phyloP scores from a whole-genome alignment of 1,140 invertebrate genomes.

The Zaprionus nigranus region DNA sequence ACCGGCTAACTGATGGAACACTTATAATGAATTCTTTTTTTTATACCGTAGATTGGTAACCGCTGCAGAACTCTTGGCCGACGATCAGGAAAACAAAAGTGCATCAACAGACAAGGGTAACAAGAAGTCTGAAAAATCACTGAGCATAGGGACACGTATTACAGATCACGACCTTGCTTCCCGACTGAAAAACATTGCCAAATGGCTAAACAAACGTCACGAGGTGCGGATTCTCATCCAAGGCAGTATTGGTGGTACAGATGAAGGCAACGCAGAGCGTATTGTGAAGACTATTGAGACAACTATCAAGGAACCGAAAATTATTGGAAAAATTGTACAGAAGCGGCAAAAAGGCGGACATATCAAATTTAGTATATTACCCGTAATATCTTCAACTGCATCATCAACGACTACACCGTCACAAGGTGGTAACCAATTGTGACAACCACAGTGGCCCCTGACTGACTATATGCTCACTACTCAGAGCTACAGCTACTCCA shows the following conservation, averaged over 20 bases:
- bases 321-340: slow-evolving; percentile 86
- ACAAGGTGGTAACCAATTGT: slow-evolving; percentile 26
- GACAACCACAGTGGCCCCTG: slow-evolving; percentile 59
- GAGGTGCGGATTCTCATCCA: slow-evolving; percentile 87
- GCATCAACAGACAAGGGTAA: slow-evolving; percentile 38
- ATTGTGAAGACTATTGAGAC: slow-evolving; percentile 85
- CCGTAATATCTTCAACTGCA: slow-evolving; percentile 49
- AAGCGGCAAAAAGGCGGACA: slow-evolving; percentile 86
- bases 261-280: slow-evolving; percentile 84
- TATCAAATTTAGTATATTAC: slow-evolving; percentile 87
- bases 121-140: slow-evolving; percentile 85
- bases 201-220: slow-evolving; percentile 87
- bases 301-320: slow-evolving; percentile 85
- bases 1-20: background rate
- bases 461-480: slow-evolving; percentile 14
- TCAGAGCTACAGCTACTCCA: slow-evolving; percentile 16
- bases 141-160: slow-evolving; percentile 87
- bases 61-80: slow-evolving; percentile 64
- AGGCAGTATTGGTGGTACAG: slow-evolving; percentile 78
- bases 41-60: slow-evolving; percentile 56
- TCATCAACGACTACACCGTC: background rate
- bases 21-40: background rate
- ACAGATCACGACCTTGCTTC: slow-evolving; percentile 87
- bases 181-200: slow-evolving; percentile 87
- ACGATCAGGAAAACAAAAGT: slow-evolving; percentile 42